Conservation (phyloP, 2,888 invertebrate genomes). For the Melipona bicolor region DNA sequence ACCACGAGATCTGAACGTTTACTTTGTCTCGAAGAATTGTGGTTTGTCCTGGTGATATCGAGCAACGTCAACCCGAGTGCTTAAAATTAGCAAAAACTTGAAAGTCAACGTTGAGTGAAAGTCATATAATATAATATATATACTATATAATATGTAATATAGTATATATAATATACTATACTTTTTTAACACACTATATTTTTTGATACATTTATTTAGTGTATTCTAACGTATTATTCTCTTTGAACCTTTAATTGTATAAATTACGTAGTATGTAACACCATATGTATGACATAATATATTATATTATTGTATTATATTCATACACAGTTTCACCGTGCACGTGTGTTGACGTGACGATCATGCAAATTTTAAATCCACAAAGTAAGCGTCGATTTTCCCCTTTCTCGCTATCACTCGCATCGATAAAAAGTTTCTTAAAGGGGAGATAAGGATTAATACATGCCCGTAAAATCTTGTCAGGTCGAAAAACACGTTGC, state of each 20-base stretch:
- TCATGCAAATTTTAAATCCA: constrained; percentile 72
- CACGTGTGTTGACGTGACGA: constrained; percentile 33
- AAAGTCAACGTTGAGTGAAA: too few species aligned
- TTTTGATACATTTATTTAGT: too few species aligned
- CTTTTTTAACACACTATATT: too few species aligned
- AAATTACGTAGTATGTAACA: too few species aligned
- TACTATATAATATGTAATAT: too few species aligned
- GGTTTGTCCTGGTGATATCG: not conserved
- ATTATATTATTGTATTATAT: not conserved
- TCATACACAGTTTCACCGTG: not conserved
- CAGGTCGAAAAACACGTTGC: too few species aligned
- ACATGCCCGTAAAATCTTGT: not conserved
- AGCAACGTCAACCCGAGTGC: not conserved
- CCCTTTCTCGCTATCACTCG: not conserved
- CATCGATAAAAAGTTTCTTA: not conserved
- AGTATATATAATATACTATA: too few species aligned
- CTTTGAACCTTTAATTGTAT: too few species aligned
- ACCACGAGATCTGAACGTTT: not conserved
- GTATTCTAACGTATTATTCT: too few species aligned
- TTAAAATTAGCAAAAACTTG: too few species aligned
- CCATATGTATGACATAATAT: too few species aligned
- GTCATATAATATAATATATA: too few species aligned
- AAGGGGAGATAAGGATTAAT: not conserved
- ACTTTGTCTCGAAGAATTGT: not conserved
- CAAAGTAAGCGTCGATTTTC: constrained; percentile 61